These are phyloP conservation scores for Drosophila parvula DNA, from an alignment of 1,140 invertebrate genomes.

Conservation along the genomic window DNA sequence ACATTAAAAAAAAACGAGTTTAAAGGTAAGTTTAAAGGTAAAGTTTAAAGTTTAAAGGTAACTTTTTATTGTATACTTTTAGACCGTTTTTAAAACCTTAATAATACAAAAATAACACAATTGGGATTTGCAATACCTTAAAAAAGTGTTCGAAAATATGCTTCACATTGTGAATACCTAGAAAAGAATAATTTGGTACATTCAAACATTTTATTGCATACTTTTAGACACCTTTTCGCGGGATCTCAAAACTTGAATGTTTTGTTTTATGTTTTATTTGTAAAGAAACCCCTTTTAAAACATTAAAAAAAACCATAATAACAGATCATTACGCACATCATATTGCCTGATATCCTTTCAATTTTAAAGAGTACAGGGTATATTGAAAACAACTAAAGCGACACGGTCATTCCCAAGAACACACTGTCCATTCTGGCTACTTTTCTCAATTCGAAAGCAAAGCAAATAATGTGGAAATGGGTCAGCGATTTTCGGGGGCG, in stretches of 20 bases:
- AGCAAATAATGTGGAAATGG: constrained; percentile 60
- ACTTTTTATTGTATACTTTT: no score
- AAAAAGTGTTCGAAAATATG: no score
- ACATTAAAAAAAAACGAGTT: no score
- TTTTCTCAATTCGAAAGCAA: constrained; percentile 16
- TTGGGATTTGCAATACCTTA: no score
- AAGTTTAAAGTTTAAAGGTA: no score
- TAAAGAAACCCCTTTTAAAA: not conserved
- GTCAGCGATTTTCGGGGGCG: constrained; percentile 74
- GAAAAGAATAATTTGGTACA: no score
- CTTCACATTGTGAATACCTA: no score
- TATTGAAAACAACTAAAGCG: not conserved
- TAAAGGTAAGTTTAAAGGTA: no score
- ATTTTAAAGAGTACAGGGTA: not conserved
- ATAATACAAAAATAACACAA: no score
- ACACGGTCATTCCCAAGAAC: constrained; percentile 45
- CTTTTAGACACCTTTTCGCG: not conserved
- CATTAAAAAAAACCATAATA: no score
- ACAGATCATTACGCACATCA: no score
- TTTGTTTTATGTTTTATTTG: not conserved
- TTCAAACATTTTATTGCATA: not conserved
- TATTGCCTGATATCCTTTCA: not conserved
- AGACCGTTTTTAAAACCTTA: no score
- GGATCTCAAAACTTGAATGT: not conserved
- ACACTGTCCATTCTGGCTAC: constrained; percentile 10